Base-by-base conservation (phyloP, 64 coral and sea anemone species). In the Pocillopora verrucosa region DNA sequence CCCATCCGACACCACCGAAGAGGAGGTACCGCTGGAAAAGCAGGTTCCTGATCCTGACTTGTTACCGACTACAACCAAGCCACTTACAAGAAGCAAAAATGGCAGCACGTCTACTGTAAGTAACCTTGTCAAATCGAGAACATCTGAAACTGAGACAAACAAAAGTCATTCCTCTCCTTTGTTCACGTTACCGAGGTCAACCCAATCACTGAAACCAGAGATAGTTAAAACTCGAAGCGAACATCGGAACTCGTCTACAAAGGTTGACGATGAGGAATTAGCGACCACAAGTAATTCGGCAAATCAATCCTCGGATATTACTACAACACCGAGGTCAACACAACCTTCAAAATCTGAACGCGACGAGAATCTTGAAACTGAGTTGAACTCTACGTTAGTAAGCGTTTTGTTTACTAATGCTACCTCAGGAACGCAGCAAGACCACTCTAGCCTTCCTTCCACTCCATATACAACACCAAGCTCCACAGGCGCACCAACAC, bases 401-500 rank as follows among this genome's bases (percentile, higher is more conserved):
- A 59, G 56, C 56, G 20, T 26, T 25, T 20, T 51, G 51, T 16
- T 79, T 16, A 13, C 76, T n/a, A 20, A 79, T n/a, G 10, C 30
- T 17, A 7, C 59, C 13, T 36, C 30, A 62, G 36, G 19, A 62
- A 60, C 59, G 36, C 79, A 35, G 79, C 57, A 2, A 62, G 36
- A 15, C 22, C 79, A 81, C 2, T 13, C 79, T 16, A 17, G 59
- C 19, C 17, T 36, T 0, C 9, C 14, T 36, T 62, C 79, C 11
- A 35, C 79, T 1, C 26, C 12, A 11, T 7, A n/a, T 26, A 51
- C 26, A 14, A 16, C 56, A 26, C 34, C 15, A 10, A 61, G 51
- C 14, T 65, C 87, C 26, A 79, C 36, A 79, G 36, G 61, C 1
- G 36, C 10, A 36, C 73, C 73, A 76, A 89, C 79, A 34, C 65